These are phyloP conservation scores for Chiloscyllium punctatum DNA, from an alignment of 2,797 vertebrate species.

Conservation along the genomic window DNA sequence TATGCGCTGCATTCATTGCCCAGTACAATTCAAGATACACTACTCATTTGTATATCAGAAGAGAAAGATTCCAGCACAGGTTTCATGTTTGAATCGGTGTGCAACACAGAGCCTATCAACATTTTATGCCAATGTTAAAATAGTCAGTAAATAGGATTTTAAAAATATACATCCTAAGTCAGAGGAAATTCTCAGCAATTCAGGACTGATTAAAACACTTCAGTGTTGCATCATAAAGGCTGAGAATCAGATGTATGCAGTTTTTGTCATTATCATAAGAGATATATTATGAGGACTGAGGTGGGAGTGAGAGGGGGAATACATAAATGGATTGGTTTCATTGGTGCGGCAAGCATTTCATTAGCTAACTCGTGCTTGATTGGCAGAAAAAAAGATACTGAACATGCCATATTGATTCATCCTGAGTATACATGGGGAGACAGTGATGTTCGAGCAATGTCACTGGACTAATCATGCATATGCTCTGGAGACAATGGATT, in stretches of 20 bases:
- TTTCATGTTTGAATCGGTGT: not conserved
- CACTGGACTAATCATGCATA: not conserved
- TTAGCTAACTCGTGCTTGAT: not conserved
- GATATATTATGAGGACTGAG: not conserved
- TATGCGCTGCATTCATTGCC: not conserved
- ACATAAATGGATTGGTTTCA: not conserved
- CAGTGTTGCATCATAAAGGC: not conserved
- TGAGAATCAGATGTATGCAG: not conserved
- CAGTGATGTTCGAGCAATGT: not conserved
- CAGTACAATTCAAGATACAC: not conserved
- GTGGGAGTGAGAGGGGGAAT: not conserved
- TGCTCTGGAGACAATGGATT: not conserved
- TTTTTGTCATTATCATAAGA: not conserved
- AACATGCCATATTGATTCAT: not conserved
- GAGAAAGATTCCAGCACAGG: not conserved
- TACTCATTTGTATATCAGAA: not conserved
- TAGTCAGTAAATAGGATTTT: not conserved
- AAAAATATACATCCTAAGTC: not conserved
- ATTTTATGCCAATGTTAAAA: not conserved
- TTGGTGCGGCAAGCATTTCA: not conserved
- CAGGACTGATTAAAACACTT: not conserved
- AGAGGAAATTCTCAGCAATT: not conserved
- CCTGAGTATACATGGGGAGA: not conserved
- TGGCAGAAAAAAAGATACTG: not conserved
- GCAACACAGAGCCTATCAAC: not conserved